phyloP scores from a whole-genome alignment of 2,888 invertebrate genomes.

The Ophioninae sp. region DNA sequence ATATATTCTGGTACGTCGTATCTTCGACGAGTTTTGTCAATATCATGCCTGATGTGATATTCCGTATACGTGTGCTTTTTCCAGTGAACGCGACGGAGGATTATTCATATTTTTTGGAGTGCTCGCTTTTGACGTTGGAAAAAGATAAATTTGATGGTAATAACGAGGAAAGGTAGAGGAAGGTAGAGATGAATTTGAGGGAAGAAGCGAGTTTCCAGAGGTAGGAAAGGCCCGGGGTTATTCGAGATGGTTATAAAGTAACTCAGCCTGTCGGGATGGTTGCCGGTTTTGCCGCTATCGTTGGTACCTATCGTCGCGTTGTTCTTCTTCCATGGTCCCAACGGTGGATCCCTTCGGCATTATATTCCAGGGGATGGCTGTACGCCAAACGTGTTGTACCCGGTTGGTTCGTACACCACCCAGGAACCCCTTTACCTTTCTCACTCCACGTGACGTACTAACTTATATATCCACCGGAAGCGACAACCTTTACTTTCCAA shows the following conservation, averaged over 20 bases:
- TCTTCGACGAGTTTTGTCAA: conserved; percentile 13
- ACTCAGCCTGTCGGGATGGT: conserved; percentile 42
- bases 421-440: conserved; percentile 4
- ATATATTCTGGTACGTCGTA: conserved; percentile 13
- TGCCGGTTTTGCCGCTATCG: conserved; percentile 23
- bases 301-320: conserved; percentile 41
- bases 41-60: not conserved
- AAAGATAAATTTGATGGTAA: not conserved
- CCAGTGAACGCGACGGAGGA: not conserved
- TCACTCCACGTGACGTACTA: conserved; percentile 16
- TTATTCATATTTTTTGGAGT: conserved; percentile 3
- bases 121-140: not conserved
- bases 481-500: conserved; percentile 50
- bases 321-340: conserved; percentile 36
- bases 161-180: conserved; percentile 3
- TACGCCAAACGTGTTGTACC: conserved; percentile 57
- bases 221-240: conserved; percentile 36
- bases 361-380: conserved; percentile 55
- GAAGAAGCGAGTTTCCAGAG: conserved; percentile 21
- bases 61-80: not conserved
- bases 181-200: not conserved
- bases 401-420: conserved; percentile 45
- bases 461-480: conserved; percentile 37
- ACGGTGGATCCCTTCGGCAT: conserved; percentile 53
- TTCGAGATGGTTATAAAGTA: conserved; percentile 53